A percentile compares a stretch with the other conserved stretches of the same genome.
Conservation (phyloP, 2,113 vertebrate species). For the Nycticebus coucang region DNA sequence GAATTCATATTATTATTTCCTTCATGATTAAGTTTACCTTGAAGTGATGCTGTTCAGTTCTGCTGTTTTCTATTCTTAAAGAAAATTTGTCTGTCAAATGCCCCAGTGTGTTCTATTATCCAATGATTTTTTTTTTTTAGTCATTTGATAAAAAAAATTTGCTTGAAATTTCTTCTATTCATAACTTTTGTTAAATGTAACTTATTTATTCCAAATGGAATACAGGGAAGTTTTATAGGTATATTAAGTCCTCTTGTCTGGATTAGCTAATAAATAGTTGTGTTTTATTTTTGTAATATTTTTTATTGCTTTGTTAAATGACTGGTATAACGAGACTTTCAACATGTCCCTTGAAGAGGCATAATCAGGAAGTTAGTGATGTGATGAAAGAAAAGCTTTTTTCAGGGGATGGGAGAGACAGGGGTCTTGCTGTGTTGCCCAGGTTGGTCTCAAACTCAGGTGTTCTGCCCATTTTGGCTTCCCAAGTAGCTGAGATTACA, state of each 20-base stretch:
- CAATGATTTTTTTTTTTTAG: not conserved
- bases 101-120: not conserved
- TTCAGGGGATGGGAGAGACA: not conserved
- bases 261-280: not conserved
- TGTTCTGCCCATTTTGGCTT: too few species aligned
- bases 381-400: not conserved
- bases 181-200: not conserved
- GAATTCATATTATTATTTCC: not conserved
- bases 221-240: not conserved
- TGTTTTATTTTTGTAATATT: not conserved
- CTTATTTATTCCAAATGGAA: not conserved
- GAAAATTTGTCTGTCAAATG: not conserved
- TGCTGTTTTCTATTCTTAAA: not conserved
- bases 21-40: not conserved
- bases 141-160: not conserved
- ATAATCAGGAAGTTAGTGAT: not conserved
- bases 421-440: too few species aligned
- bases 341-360: not conserved
- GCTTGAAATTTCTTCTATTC: not conserved
- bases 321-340: not conserved
- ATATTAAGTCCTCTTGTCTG: not conserved
- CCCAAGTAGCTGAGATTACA: too few species aligned
- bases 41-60: not conserved
- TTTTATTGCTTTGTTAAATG: constrained; percentile 14
- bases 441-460: too few species aligned